Percentiles rank a stretch among this genome's conserved stretches.
phyloP scores from a whole-genome alignment of 1,140 invertebrate species.

The Drosophila virilis region DNA sequence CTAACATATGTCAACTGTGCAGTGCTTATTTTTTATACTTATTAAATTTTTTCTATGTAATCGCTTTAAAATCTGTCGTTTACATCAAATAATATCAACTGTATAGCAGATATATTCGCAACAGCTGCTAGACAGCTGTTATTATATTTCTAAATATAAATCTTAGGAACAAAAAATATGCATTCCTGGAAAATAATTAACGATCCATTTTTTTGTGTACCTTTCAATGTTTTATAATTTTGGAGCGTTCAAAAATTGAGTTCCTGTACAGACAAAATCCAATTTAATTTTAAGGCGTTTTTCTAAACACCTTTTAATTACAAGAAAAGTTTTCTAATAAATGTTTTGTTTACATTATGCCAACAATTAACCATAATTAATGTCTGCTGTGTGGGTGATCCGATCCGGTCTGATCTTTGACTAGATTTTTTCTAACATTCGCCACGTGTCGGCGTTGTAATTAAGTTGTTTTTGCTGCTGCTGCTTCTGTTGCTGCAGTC shows the following conservation, averaged over 20 bases:
- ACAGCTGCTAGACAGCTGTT: too few relatives aligned
- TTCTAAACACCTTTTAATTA: too few relatives aligned
- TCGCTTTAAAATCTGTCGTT: not conserved
- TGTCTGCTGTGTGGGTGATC: conserved; percentile 37
- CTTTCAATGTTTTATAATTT: too few relatives aligned
- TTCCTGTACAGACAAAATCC: not conserved
- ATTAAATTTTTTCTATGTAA: conserved; percentile 17
- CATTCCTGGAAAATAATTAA: too few relatives aligned
- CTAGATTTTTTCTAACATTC: conserved; percentile 32
- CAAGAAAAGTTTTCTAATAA: not conserved
- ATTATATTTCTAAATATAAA: too few relatives aligned
- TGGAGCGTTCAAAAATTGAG: too few relatives aligned
- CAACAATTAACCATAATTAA: conserved; percentile 58
- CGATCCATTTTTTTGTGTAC: too few relatives aligned
- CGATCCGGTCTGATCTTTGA: conserved; percentile 51
- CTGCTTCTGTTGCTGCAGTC: conserved; percentile 35
- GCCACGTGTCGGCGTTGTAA: conserved; percentile 65
- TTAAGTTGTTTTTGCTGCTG: conserved; percentile 47
- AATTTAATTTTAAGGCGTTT: too few relatives aligned
- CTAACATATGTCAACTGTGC: conserved; percentile 38
- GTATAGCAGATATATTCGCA: not conserved
- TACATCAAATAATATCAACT: not conserved
- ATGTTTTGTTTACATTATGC: conserved; percentile 42
- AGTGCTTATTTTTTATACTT: conserved; percentile 34
- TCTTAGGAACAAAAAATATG: too few relatives aligned